Conservation (phyloP, 2,888 invertebrate genomes). For the Bimastos eiseni region DNA sequence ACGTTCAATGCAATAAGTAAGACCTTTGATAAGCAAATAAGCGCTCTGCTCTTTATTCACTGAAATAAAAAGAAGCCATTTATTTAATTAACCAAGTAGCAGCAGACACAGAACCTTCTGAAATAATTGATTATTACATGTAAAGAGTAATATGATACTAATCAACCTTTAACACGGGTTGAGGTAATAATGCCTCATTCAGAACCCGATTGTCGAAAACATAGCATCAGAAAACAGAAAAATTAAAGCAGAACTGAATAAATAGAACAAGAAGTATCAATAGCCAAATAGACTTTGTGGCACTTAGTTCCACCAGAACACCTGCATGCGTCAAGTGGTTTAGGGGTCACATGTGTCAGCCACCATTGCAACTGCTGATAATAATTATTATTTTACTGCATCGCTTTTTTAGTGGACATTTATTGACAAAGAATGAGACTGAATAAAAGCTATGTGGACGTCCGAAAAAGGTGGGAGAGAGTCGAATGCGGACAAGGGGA, state of each 20-base stretch:
- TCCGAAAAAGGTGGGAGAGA: too few relatives aligned
- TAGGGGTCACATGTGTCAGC: too few relatives aligned
- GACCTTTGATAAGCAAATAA: neutral
- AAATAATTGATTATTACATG: neutral
- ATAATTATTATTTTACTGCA: too few relatives aligned
- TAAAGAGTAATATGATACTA: neutral
- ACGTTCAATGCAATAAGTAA: neutral
- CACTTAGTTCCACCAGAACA: neutral
- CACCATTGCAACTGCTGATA: too few relatives aligned
- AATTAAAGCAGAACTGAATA: neutral
- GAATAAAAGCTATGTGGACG: too few relatives aligned
- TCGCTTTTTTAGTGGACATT: too few relatives aligned
- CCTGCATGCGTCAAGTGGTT: neutral
- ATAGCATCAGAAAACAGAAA: neutral
- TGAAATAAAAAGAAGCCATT: neutral
- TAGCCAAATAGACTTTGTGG: neutral
- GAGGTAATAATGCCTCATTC: neutral
- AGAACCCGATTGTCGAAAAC: neutral
- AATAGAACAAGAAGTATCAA: neutral
- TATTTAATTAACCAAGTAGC: neutral
- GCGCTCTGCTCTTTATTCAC: neutral
- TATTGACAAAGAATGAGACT: too few relatives aligned
- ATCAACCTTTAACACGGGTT: neutral
- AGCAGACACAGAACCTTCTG: neutral
- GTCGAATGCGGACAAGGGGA: too few relatives aligned